These are phyloP conservation scores for Trichogramma evanescens DNA, from an alignment of 2,888 invertebrate genomes.

Conservation along the genomic window DNA sequence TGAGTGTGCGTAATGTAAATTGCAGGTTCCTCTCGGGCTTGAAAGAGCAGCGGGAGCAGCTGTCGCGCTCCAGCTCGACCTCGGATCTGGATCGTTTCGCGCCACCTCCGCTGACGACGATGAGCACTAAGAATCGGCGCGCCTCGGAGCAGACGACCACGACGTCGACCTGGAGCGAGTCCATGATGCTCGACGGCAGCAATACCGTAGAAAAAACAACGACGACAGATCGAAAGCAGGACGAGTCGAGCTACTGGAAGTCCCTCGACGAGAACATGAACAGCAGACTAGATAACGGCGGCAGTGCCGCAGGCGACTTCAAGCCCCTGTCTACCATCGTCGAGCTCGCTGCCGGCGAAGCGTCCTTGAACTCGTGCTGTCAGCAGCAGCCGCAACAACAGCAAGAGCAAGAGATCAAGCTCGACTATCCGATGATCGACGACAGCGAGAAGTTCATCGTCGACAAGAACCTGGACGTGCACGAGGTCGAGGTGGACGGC, in stretches of 20 bases:
- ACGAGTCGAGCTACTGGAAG: constrained; percentile 8
- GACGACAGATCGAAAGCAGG: too few species aligned
- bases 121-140: too few species aligned
- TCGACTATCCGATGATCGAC: not conserved
- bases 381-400: not conserved
- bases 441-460: not conserved
- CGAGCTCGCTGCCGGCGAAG: too few species aligned
- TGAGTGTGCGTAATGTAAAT: too few species aligned
- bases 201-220: too few species aligned
- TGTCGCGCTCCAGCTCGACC: constrained; percentile 30
- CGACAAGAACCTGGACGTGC: constrained; percentile 18
- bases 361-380: too few species aligned
- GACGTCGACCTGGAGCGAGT: too few species aligned
- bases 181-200: too few species aligned
- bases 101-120: constrained; percentile 10
- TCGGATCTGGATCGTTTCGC: constrained; percentile 25
- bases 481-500: constrained; percentile 18
- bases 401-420: not conserved
- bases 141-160: too few species aligned
- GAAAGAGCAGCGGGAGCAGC: constrained; percentile 25
- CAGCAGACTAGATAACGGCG: constrained; percentile 2
- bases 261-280: constrained; percentile 27
- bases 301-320: too few species aligned
- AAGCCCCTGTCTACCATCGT: too few species aligned
- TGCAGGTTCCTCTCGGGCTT: constrained; percentile 26